These are phyloP conservation scores for Atta cephalotes DNA, from an alignment of 1,140 invertebrate genomes.

Conservation along the genomic window DNA sequence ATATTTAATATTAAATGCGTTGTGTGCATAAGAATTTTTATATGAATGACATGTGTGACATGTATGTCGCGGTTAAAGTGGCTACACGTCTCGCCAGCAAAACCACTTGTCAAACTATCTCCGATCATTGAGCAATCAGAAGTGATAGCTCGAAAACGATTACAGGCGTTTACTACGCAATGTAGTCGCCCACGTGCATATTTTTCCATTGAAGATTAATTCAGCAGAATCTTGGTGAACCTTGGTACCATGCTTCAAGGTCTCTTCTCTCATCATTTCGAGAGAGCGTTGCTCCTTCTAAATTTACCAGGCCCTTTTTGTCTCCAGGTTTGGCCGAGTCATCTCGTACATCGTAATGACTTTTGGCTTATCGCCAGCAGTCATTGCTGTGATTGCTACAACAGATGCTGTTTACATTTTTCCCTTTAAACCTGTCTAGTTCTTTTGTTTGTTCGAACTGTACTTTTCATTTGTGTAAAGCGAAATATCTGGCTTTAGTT, in stretches of 20 bases:
- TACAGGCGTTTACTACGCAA: constrained; percentile 53
- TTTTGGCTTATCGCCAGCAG: constrained; percentile 31
- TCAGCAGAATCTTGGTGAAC: constrained; percentile 37
- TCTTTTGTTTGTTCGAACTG: not conserved
- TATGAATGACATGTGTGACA: not conserved
- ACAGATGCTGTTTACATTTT: constrained; percentile 36
- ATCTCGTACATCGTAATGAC: constrained; percentile 33
- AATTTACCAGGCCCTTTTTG: constrained; percentile 26
- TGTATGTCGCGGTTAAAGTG: constrained; percentile 10
- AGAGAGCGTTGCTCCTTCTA: constrained; percentile 54
- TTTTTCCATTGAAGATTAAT: constrained; percentile 15
- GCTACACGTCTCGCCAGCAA: not conserved
- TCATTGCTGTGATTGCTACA: constrained; percentile 12
- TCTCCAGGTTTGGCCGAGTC: constrained; percentile 9
- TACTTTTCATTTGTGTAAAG: not conserved
- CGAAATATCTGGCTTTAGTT: not conserved
- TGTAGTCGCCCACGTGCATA: constrained; percentile 55
- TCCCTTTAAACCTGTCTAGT: constrained; percentile 2
- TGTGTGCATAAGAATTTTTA: constrained; percentile 1
- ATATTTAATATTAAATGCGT: not conserved
- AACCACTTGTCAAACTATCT: constrained; percentile 4
- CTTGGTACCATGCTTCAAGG: constrained; percentile 54
- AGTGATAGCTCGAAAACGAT: not conserved
- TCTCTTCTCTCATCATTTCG: not conserved
- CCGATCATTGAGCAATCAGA: constrained; percentile 46